These are phyloP conservation scores for Limulus polyphemus DNA, from an alignment of 2,888 invertebrate genomes.

Conservation along the genomic window DNA sequence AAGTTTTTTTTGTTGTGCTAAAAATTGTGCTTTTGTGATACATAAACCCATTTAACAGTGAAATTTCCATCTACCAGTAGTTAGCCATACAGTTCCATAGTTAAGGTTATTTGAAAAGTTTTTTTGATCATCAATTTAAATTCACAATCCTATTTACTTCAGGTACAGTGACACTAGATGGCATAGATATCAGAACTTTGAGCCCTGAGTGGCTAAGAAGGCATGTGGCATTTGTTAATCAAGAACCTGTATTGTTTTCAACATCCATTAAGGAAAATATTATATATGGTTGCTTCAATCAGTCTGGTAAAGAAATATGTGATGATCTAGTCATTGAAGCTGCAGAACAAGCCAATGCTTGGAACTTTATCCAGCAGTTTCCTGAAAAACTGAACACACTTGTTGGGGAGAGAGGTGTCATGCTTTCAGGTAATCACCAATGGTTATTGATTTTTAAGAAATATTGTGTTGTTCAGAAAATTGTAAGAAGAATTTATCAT, in stretches of 20 bases:
- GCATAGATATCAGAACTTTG: constrained; percentile 55
- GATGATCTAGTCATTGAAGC: constrained; percentile 43
- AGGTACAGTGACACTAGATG: constrained; percentile 63
- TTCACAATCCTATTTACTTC: constrained; percentile 19
- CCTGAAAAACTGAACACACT: constrained; percentile 59
- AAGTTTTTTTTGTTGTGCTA: too few species aligned
- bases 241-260: constrained; percentile 87
- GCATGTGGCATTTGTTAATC: constrained; percentile 78
- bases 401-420: constrained; percentile 78
- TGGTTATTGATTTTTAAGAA: too few species aligned
- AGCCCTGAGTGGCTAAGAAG: constrained; percentile 73
- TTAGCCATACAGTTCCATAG: too few species aligned
- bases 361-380: constrained; percentile 54
- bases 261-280: constrained; percentile 81
- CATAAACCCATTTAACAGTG: too few species aligned
- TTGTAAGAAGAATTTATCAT: too few species aligned
- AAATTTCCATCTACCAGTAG: too few species aligned
- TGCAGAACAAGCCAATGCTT: constrained; percentile 70
- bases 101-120: too few species aligned
- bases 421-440: constrained; percentile 56
- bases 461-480: too few species aligned
- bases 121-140: neutral
- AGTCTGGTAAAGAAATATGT: constrained; percentile 39
- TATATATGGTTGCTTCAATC: constrained; percentile 54
- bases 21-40: too few species aligned